phyloP scores from a whole-genome alignment of 2,797 vertebrate genomes.

The Melanotaenia parkinsoni region DNA sequence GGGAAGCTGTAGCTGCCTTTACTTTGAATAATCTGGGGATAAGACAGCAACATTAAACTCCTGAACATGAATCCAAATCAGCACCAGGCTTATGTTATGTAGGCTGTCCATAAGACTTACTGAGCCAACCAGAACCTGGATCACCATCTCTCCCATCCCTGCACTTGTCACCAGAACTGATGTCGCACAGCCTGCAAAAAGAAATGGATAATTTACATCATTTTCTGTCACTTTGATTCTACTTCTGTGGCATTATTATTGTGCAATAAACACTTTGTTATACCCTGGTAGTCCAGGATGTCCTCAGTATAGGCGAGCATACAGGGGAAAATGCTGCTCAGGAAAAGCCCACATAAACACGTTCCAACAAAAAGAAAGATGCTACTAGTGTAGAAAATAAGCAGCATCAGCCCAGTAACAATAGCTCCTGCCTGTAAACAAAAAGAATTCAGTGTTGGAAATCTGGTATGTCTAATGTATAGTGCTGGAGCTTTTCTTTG shows the following conservation, averaged over 20 bases:
- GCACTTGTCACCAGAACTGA: slow-evolving; percentile 93
- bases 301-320: slow-evolving; percentile 96
- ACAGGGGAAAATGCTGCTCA: slow-evolving; percentile 96
- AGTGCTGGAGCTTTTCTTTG: slow-evolving; percentile 10
- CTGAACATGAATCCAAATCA: slow-evolving; percentile 34
- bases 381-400: slow-evolving; percentile 89
- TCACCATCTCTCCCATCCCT: slow-evolving; percentile 94
- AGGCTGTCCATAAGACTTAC: slow-evolving; percentile 79
- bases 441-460: slow-evolving; percentile 3
- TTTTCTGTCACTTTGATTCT: slow-evolving; percentile 1
- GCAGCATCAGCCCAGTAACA: slow-evolving; percentile 88
- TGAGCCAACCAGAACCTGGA: slow-evolving; percentile 93
- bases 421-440: slow-evolving; percentile 88
- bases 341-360: slow-evolving; percentile 90
- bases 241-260: slow-evolving; percentile 3
- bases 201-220: slow-evolving; percentile 22
- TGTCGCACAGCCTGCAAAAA: slow-evolving; percentile 90
- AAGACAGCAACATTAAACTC: slow-evolving; percentile 34
- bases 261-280: background rate
- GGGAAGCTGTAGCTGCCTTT: slow-evolving; percentile 95
- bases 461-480: background rate
- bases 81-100: background rate
- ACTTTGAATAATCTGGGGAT: slow-evolving; percentile 88
- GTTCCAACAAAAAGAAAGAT: slow-evolving; percentile 92
- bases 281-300: slow-evolving; percentile 93